Evolutionary conservation across 1,140 invertebrate genomes (phyloP).

Genomic region (Aradophagus sp.): DNA sequence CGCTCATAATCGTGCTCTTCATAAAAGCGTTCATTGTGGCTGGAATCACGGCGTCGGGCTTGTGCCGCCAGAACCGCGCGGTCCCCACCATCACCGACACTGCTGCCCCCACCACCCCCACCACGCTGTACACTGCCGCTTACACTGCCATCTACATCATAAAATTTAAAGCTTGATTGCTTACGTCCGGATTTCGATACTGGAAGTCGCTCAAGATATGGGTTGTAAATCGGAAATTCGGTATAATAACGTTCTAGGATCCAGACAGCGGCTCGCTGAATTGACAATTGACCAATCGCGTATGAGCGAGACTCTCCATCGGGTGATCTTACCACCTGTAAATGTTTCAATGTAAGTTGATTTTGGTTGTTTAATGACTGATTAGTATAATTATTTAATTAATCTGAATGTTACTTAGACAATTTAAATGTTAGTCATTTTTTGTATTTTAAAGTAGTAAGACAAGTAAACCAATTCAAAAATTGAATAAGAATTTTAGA

Average conservation of each 20-base stretch:
- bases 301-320: slow-evolving; percentile 92
- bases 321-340: slow-evolving; percentile 88
- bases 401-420: no score
- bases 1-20: slow-evolving; percentile 98
- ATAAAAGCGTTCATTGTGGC: slow-evolving; percentile 97
- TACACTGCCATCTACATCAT: slow-evolving; percentile 92
- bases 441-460: no score
- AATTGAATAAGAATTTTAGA: no score
- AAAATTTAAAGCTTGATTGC: slow-evolving; percentile 94
- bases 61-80: slow-evolving; percentile 82
- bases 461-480: no score
- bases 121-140: slow-evolving; percentile 82
- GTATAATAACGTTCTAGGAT: slow-evolving; percentile 96
- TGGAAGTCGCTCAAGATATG: slow-evolving; percentile 93
- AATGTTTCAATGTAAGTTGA: not conserved
- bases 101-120: slow-evolving; percentile 79
- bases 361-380: no score
- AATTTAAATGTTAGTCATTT: no score
- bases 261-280: slow-evolving; percentile 95
- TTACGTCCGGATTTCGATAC: slow-evolving; percentile 88
- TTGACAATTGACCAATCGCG: slow-evolving; percentile 92
- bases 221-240: slow-evolving; percentile 94
- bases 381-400: slow-evolving; percentile 1
- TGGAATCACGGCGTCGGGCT: slow-evolving; percentile 86
- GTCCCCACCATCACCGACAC: slow-evolving; percentile 77